Percentiles rank a stretch among this genome's conserved stretches.
Conservation (phyloP, 2,797 vertebrate genomes). For the Oryzias dopingdopingensis region DNA sequence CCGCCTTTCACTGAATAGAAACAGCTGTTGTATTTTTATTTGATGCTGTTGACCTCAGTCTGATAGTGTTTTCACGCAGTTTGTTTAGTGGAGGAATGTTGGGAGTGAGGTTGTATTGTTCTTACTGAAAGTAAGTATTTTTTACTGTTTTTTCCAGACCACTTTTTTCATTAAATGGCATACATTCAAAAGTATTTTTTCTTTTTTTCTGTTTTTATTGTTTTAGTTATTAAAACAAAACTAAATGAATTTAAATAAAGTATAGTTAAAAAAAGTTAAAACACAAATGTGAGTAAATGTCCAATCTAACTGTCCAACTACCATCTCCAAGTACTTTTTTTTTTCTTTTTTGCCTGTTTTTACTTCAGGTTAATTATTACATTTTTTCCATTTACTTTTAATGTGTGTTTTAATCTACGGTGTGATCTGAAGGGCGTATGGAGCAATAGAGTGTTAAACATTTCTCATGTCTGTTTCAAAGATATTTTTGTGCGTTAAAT, state of each 20-base stretch:
- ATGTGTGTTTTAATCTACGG: constrained; percentile 6
- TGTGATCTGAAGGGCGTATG: neutral
- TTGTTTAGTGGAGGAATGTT: constrained; percentile 21
- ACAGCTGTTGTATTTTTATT: constrained; percentile 32
- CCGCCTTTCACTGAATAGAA: constrained; percentile 9
- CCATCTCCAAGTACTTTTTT: no score
- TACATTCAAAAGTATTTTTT: no score
- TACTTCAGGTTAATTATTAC: no score
- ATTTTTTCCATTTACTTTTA: neutral
- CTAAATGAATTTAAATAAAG: no score
- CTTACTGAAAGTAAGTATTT: constrained; percentile 15
- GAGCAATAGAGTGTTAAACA: constrained; percentile 2
- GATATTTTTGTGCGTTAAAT: constrained; percentile 30
- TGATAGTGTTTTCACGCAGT: neutral
- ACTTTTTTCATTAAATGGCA: no score
- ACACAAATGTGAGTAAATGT: no score
- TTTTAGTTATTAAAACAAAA: no score
- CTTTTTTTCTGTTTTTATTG: no score
- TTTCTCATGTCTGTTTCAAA: constrained; percentile 39
- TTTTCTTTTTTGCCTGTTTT: no score
- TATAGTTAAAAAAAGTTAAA: no score
- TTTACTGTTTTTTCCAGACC: no score
- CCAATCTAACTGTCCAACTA: no score
- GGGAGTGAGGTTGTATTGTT: constrained; percentile 7
- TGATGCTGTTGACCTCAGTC: constrained; percentile 38